Base-by-base conservation (phyloP, 2,888 invertebrate genomes). In the Xanthorhoe spadicearia region DNA sequence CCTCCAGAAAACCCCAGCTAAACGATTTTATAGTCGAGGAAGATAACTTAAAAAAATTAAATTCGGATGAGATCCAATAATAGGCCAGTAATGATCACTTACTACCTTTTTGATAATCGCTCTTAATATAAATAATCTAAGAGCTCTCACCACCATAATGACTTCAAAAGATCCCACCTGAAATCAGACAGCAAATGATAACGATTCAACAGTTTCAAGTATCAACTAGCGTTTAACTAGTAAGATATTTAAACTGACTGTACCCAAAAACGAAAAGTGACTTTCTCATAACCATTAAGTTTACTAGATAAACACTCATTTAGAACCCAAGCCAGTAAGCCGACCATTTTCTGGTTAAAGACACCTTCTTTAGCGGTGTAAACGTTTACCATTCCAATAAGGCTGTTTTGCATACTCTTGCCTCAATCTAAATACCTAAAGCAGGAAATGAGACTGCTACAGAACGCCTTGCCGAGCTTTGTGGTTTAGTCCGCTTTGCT, bases 331-430 rank as follows among this genome's bases (percentile, higher is more conserved):
- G 58, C 57, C 61, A 54, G 61, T 60, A 67, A 63, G 62, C 66
- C 55, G 38, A 32, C 72, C 72, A 71, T 76, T 79, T 76, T 68
- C 71, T 73, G 72, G 72, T 72, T 77, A 70, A 77, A 74, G 72
- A 74, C 72, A 73, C 65, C 65, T 78, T 75, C 63, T 67, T 67
- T 73, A 64, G 69, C 69, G 74, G 75, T 56, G 71, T 74, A 77
- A 83, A 71, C 78, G 77, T 79, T 82, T 79, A 79, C 78, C 75
- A 77, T 80, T 77, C 74, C 77, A 78, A 80, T 81, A 80, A 76
- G 72, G 73, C 72, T 61, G 74, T 75, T 84, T 82, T 76, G 74
- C 78, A 80, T 78, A 78, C 72, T 71, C 63, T 54, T 66, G 76
- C 69, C 73, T 74, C 68, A 68, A 63, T 75, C 73, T 75, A 79